A percentile compares a stretch with the other conserved stretches of the same genome.
phyloP scores from a whole-genome alignment of 1,140 invertebrate genomes.

The Macrocentrus cingulum region DNA sequence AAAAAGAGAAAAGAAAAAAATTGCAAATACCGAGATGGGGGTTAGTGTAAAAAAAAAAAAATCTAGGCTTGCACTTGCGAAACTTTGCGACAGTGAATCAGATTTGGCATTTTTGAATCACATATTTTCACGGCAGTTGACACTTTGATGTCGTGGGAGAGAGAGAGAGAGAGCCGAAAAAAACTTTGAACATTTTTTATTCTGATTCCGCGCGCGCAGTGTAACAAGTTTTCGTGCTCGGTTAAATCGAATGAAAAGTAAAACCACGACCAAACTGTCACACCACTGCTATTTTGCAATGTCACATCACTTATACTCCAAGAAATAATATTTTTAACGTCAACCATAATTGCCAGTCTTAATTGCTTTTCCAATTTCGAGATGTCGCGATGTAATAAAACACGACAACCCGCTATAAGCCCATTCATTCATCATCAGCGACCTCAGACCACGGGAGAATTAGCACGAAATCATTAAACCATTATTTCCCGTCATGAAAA shows the following conservation, averaged over 20 bases:
- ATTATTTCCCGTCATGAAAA: too few species aligned
- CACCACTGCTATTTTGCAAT: neutral
- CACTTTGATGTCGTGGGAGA: slow-evolving; percentile 27
- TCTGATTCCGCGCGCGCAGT: too few species aligned
- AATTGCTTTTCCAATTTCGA: slow-evolving; percentile 10
- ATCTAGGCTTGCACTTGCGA: neutral
- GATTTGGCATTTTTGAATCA: slow-evolving; percentile 24
- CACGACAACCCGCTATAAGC: too few species aligned
- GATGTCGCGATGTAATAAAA: neutral
- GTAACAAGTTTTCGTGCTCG: slow-evolving; percentile 15
- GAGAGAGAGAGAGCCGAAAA: slow-evolving; percentile 26
- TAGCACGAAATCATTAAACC: too few species aligned
- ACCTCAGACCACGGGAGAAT: too few species aligned
- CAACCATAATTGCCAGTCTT: slow-evolving; percentile 13
- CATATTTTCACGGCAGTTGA: slow-evolving; percentile 25
- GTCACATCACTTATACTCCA: neutral
- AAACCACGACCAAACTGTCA: neutral
- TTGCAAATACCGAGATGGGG: neutral
- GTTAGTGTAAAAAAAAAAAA: slow-evolving; percentile 13
- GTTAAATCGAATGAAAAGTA: slow-evolving; percentile 10
- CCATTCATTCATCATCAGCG: too few species aligned
- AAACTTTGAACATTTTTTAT: slow-evolving; percentile 23
- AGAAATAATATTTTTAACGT: neutral
- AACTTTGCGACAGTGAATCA: slow-evolving; percentile 22
- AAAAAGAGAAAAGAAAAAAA: slow-evolving; percentile 16